Conservation (phyloP, 2,888 invertebrate species). For the Deilephila porcellus region DNA sequence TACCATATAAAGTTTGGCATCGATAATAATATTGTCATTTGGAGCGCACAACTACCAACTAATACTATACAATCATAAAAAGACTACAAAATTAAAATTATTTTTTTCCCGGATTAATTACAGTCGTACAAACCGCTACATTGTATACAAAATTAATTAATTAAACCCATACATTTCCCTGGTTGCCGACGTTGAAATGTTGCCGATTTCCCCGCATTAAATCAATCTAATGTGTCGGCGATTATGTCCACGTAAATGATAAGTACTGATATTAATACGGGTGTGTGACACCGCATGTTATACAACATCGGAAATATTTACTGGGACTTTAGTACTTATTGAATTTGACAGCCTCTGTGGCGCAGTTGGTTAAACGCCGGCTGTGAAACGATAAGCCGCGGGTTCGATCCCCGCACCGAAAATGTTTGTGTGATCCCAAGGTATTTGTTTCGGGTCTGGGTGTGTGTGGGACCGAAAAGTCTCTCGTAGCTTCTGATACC, state of each 20-base stretch:
- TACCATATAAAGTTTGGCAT: too few species aligned
- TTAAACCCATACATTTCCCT: constrained; percentile 10
- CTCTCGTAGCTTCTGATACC: too few species aligned
- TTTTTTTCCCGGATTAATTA: background rate
- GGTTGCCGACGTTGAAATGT: constrained; percentile 29
- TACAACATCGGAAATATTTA: constrained; percentile 14
- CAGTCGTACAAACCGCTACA: background rate
- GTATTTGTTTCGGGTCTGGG: too few species aligned
- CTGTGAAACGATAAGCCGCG: too few species aligned
- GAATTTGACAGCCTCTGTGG: too few species aligned
- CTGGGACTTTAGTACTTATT: background rate
- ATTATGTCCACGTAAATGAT: constrained; percentile 38
- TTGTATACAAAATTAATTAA: constrained; percentile 1
- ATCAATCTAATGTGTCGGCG: constrained; percentile 43
- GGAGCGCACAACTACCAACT: too few species aligned
- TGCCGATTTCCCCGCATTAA: constrained; percentile 38
- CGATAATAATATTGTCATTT: too few species aligned
- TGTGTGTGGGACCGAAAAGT: too few species aligned
- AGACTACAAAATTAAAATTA: background rate
- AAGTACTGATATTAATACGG: constrained; percentile 31
- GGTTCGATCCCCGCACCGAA: too few species aligned
- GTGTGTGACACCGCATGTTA: background rate
- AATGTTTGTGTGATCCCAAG: too few species aligned
- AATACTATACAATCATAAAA: too few species aligned
- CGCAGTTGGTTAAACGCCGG: too few species aligned